Base-by-base conservation (phyloP, 2,797 vertebrate species). In the Mormyrops attenuatus region DNA sequence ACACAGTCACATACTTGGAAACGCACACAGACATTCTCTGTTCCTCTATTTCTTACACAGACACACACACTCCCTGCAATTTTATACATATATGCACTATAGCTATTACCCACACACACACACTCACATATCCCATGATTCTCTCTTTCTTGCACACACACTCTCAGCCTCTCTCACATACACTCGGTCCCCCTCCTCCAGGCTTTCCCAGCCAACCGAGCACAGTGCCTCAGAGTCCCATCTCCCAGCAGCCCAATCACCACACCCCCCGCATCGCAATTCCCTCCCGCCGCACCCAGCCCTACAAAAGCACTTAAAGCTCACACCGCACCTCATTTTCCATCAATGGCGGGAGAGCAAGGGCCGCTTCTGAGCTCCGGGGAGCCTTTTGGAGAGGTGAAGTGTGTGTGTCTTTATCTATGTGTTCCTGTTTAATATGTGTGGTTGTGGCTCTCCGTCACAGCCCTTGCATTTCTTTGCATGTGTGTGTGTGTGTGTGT, bases 351-450 rank as follows among this genome's bases (percentile, higher is more conserved):
- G 13, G 15, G 5, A 44, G 30, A 57, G 41, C 53, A 22, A 63
- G 53, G 87, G 15, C 15, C 11, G 0, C 87, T 44, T 63, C 87
- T 22, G 63, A 30, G n/a, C 55, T 30, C 30, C 22, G 53, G 15
- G 55, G 77, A 60, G 26, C 5, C 15, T 13, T 17, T 84, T 50
- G n/a, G 5, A 63, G 34, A 63, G 38, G 20, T 82, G 88, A 26
- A 22, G 38, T 85, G 8, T 60, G 53, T 63, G 66, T 80, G 87
- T 69, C 50, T 22, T 20, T 77, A 26, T 44, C 38, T 55, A 3
- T 80, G 0, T 60, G 69, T 90, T 88, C 89, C 85, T 92, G 88
- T 89, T 91, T 92, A 89, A 84, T 63, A 87, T 89, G 89, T 47
- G 89, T 87, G 89, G 91, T 90, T 91, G 80, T 92, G 89, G 89